Evolutionary conservation across 2,113 vertebrate species (phyloP).

Genomic region (Connochaetes taurinus): DNA sequence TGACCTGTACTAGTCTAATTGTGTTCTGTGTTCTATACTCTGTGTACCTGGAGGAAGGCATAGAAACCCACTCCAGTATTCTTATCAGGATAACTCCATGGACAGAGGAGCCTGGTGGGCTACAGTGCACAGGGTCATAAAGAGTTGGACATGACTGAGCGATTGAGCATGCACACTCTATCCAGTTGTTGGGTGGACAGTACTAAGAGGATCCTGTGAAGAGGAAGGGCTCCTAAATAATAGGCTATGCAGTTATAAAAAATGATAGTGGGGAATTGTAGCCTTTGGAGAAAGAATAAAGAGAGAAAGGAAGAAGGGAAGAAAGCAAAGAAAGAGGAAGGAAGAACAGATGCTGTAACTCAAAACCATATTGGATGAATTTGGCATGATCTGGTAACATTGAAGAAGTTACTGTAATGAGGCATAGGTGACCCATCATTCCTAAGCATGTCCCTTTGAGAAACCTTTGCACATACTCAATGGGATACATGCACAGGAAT

Average conservation of each 20-base stretch:
- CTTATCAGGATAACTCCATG: neutral
- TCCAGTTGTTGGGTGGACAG: neutral
- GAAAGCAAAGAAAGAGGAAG: neutral
- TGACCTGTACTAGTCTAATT: neutral
- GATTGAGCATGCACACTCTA: accelerated
- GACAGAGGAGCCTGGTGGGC: neutral
- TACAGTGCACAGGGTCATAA: neutral
- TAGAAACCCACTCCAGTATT: neutral
- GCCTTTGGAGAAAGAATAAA: neutral
- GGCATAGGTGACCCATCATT: neutral
- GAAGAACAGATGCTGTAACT: neutral
- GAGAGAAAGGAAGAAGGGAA: neutral
- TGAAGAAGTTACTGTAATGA: neutral
- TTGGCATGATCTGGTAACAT: neutral
- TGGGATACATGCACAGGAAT: neutral
- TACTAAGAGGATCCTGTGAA: neutral
- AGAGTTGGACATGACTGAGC: neutral
- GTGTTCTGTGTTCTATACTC: neutral
- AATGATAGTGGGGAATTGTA: neutral
- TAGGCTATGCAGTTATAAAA: neutral
- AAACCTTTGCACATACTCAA: neutral
- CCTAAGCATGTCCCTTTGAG: neutral
- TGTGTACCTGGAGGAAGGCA: neutral
- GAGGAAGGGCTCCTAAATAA: neutral
- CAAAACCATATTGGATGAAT: neutral